These are phyloP conservation scores for Oryctolagus cuniculus DNA, from an alignment of 2,113 vertebrate genomes.

Conservation along the genomic window mOryCun1.1 NC_091432.1:40852501-40853000, in stretches of 20 bases:
- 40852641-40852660: not conserved
- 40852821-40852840: conserved; percentile 38
- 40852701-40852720: not conserved
- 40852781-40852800: not conserved
- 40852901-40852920: not conserved
- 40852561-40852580: not conserved
- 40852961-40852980: conserved; percentile 38
- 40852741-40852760: not conserved
- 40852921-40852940: conserved; percentile 21
- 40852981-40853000: not conserved
- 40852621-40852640: not conserved
- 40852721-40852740: not conserved
- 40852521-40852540: not conserved
- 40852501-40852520: not conserved
- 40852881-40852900: conserved; percentile 25
- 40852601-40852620: not conserved
- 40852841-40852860: not conserved
- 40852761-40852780: conserved; percentile 9
- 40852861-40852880: not conserved
- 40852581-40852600: not conserved
- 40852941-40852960: conserved; percentile 33
- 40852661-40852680: not conserved
- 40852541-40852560: not conserved
- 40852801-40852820: not conserved
- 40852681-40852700: not conserved